Conservation (phyloP, 2,888 invertebrate species). For the Ectropis crepuscularia region DNA sequence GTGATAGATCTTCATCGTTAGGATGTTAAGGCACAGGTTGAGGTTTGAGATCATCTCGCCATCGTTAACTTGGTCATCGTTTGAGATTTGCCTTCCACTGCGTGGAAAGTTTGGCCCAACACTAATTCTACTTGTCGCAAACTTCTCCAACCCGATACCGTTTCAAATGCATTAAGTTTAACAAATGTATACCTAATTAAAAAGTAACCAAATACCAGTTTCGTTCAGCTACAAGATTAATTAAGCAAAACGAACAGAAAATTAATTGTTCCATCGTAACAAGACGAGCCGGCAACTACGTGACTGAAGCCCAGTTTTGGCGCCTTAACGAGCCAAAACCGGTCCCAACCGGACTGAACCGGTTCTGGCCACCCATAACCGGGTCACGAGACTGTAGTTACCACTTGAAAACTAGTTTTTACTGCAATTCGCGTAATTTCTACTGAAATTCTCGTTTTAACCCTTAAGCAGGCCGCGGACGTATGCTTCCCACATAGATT, state of each 20-base stretch:
- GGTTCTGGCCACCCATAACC: constrained; percentile 45
- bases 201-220: constrained; percentile 10
- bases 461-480: no score
- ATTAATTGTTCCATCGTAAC: constrained; percentile 50
- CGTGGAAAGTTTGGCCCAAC: no score
- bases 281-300: constrained; percentile 51
- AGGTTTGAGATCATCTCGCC: no score
- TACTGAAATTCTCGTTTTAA: constrained; percentile 26
- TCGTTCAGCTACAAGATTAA: constrained; percentile 27
- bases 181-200: background rate
- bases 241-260: constrained; percentile 32
- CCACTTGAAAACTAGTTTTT: constrained; percentile 51
- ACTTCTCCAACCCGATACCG: no score
- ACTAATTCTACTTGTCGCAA: no score
- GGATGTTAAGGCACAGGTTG: no score
- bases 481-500: no score
- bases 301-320: constrained; percentile 49
- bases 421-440: constrained; percentile 38
- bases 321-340: constrained; percentile 54
- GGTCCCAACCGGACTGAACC: constrained; percentile 40
- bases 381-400: constrained; percentile 50
- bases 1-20: no score
- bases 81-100: no score
- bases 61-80: no score
- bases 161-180: background rate